These are phyloP conservation scores for Trematomus loennbergii DNA, from an alignment of 2,113 vertebrate species.

Conservation along the genomic window DNA sequence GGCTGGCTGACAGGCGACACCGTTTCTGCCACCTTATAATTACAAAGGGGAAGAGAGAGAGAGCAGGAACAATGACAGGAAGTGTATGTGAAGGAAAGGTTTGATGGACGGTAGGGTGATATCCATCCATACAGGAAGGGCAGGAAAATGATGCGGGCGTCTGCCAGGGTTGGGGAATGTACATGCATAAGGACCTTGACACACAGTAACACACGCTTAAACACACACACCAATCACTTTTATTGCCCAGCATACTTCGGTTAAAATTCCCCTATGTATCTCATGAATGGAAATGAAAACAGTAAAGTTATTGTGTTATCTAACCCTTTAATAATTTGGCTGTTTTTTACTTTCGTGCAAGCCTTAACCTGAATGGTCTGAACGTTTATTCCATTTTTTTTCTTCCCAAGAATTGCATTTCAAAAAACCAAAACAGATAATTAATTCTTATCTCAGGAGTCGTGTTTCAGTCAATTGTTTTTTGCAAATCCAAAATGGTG, in stretches of 20 bases:
- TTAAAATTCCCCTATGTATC: conserved; percentile 36
- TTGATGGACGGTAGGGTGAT: conserved; percentile 77
- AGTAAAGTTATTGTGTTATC: conserved; percentile 43
- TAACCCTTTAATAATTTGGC: conserved; percentile 30
- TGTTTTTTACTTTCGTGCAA: conserved; percentile 20
- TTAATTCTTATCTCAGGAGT: conserved; percentile 13
- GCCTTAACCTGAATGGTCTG: conserved; percentile 21
- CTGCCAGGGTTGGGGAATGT: conserved; percentile 57
- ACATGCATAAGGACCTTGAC: conserved; percentile 73
- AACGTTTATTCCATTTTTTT: conserved; percentile 24
- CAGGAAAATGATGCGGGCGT: conserved; percentile 68
- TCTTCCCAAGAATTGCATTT: conserved; percentile 33
- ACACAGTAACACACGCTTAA: conserved; percentile 65
- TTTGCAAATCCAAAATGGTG: conserved; percentile 14
- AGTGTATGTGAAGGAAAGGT: conserved; percentile 74
- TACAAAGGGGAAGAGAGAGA: conserved; percentile 72
- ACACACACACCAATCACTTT: conserved; percentile 62
- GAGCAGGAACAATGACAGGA: conserved; percentile 77
- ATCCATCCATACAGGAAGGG: conserved; percentile 76
- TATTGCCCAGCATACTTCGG: conserved; percentile 49
- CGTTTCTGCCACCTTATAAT: conserved; percentile 79
- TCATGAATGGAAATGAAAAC: conserved; percentile 64
- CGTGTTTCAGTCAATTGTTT: conserved; percentile 27
- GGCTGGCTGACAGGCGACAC: conserved; percentile 86
- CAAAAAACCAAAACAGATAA: conserved; percentile 5